A percentile compares a stretch with the other conserved stretches of the same genome.
Conservation (phyloP, 2,797 vertebrate species). For the Rhynchonycteris naso region DNA sequence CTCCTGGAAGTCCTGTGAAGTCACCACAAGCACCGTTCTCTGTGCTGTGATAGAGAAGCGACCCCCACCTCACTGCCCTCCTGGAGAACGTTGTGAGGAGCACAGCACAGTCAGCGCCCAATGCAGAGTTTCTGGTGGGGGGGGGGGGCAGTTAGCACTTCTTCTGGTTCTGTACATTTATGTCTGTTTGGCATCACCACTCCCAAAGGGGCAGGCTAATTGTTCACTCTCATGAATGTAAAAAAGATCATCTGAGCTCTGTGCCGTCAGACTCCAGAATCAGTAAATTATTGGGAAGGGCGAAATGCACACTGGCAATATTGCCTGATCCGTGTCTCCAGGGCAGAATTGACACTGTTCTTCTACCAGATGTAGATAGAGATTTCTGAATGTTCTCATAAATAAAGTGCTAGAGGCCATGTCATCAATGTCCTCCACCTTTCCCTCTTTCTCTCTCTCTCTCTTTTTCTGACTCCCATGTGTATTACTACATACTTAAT, state of each 20-base stretch:
- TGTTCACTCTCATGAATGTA: slow-evolving; percentile 32
- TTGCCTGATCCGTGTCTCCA: slow-evolving; percentile 73
- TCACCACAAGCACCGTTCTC: background rate
- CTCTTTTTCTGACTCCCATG: slow-evolving; percentile 27
- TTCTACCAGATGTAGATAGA: slow-evolving; percentile 78
- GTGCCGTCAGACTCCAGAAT: slow-evolving; percentile 70
- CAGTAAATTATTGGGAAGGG: slow-evolving; percentile 71
- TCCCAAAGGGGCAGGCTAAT: slow-evolving; percentile 12
- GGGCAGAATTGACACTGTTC: slow-evolving; percentile 76
- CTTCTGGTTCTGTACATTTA: background rate
- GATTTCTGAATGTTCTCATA: slow-evolving; percentile 79
- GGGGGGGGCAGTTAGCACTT: background rate
- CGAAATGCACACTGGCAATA: slow-evolving; percentile 67
- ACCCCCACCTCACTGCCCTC: background rate
- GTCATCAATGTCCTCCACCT: slow-evolving; percentile 71
- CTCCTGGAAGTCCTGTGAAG: background rate
- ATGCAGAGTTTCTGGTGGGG: background rate
- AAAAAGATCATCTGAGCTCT: slow-evolving; percentile 64
- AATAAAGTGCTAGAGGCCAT: slow-evolving; percentile 77
- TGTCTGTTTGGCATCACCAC: slow-evolving; percentile 12
- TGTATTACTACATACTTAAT: slow-evolving; percentile 70
- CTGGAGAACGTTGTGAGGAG: background rate
- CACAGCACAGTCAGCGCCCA: background rate
- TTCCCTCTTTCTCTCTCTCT: background rate
- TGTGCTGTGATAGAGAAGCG: background rate